Evolutionary conservation across 2,113 vertebrate genomes (phyloP).

Genomic region (Nothobranchius kuhntae): DNA sequence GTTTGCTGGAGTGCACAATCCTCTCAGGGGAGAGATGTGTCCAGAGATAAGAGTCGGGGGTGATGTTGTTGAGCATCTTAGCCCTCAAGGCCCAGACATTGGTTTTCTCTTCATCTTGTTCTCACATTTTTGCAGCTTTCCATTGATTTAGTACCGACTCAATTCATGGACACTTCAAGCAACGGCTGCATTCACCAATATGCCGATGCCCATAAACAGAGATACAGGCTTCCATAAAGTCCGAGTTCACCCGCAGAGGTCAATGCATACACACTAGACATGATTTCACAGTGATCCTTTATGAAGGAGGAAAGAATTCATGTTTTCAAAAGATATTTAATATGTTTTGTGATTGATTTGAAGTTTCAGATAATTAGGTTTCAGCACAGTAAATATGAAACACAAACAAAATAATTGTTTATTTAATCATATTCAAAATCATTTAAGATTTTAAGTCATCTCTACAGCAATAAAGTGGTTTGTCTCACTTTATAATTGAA

Average conservation of each 20-base stretch:
- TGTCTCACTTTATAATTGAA: too few species aligned
- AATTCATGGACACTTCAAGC: slow-evolving; percentile 29
- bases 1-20: slow-evolving; percentile 72
- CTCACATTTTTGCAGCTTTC: slow-evolving; percentile 56
- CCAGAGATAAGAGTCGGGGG: slow-evolving; percentile 78
- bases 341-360: too few species aligned
- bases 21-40: slow-evolving; percentile 69
- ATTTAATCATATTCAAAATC: too few species aligned
- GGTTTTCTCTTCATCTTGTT: slow-evolving; percentile 63
- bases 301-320: too few species aligned
- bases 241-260: slow-evolving; percentile 21
- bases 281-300: not conserved
- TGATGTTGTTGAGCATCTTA: slow-evolving; percentile 73
- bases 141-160: slow-evolving; percentile 56
- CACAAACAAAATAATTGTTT: too few species aligned
- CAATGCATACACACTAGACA: not conserved
- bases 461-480: too few species aligned
- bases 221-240: slow-evolving; percentile 14
- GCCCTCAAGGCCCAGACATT: slow-evolving; percentile 73
- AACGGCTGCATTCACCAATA: slow-evolving; percentile 13
- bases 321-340: too few species aligned
- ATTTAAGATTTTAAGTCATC: too few species aligned
- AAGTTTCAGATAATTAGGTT: too few species aligned
- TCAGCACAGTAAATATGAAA: too few species aligned
- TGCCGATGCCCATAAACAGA: slow-evolving; percentile 20